Conservation (phyloP, 2,888 invertebrate genomes). For the Cryptops parisi region DNA sequence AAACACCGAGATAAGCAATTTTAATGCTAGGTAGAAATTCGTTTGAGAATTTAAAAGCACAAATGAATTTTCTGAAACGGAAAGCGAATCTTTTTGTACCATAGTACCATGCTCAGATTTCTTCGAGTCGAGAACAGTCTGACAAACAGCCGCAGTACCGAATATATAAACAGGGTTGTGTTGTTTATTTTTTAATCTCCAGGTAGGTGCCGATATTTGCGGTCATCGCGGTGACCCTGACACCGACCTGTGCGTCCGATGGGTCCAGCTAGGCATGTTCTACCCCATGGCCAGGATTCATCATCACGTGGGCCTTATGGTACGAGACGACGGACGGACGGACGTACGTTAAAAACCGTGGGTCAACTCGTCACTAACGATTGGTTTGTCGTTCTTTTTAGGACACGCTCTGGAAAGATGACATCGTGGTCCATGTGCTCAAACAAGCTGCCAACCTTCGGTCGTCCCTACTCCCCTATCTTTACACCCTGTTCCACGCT, state of each 20-base stretch:
- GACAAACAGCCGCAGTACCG: too few relatives aligned
- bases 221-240: constrained; percentile 25
- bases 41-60: too few relatives aligned
- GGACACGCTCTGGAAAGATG: background rate
- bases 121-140: too few relatives aligned
- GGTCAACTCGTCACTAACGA: background rate
- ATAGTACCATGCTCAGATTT: too few relatives aligned
- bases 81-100: too few relatives aligned
- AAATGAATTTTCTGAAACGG: too few relatives aligned
- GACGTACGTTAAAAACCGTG: too few relatives aligned
- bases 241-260: constrained; percentile 43
- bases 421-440: constrained; percentile 23
- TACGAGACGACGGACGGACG: too few relatives aligned
- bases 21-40: too few relatives aligned
- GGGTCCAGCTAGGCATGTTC: constrained; percentile 51
- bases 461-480: constrained; percentile 42
- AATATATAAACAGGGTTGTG: too few relatives aligned
- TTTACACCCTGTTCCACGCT: constrained; percentile 38
- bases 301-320: background rate
- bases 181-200: background rate
- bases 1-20: too few relatives aligned
- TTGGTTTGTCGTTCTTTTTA: background rate
- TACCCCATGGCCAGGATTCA: constrained; percentile 39
- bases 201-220: constrained; percentile 20
- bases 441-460: constrained; percentile 36